phyloP scores from a whole-genome alignment of 2,888 invertebrate species.

The Megaustenia siamemsis region DNA sequence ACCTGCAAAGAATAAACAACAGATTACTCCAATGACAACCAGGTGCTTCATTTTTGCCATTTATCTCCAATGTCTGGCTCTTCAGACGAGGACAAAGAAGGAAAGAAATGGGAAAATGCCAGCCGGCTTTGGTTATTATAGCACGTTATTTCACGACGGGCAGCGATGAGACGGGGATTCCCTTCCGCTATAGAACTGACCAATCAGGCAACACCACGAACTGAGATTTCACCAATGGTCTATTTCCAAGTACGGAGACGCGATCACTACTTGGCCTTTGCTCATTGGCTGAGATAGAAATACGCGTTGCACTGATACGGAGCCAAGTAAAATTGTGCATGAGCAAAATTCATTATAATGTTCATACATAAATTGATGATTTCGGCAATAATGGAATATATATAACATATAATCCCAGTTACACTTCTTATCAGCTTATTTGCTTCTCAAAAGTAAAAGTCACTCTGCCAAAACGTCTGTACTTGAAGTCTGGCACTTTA shows the following conservation, averaged over 20 bases:
- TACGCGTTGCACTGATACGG: no score
- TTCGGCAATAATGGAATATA: no score
- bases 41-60: slow-evolving; percentile 58
- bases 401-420: no score
- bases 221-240: slow-evolving; percentile 67
- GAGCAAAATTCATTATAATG: no score
- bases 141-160: slow-evolving; percentile 48
- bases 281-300: slow-evolving; percentile 64
- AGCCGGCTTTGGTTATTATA: slow-evolving; percentile 41
- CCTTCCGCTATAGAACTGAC: slow-evolving; percentile 59
- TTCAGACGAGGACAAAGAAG: slow-evolving; percentile 35
- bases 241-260: slow-evolving; percentile 69
- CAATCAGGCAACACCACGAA: slow-evolving; percentile 73
- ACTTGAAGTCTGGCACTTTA: no score
- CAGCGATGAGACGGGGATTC: slow-evolving; percentile 63
- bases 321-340: no score
- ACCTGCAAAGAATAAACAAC: slow-evolving; percentile 71
- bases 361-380: no score
- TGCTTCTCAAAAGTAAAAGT: no score
- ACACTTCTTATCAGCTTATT: no score
- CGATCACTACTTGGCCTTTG: slow-evolving; percentile 69
- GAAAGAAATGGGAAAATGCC: slow-evolving; percentile 26
- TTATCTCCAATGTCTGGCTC: slow-evolving; percentile 39
- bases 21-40: slow-evolving; percentile 67
- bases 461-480: no score